Evolutionary conservation across 1,140 invertebrate species (phyloP).

Genomic region (Pseudoatta argentina): DNA sequence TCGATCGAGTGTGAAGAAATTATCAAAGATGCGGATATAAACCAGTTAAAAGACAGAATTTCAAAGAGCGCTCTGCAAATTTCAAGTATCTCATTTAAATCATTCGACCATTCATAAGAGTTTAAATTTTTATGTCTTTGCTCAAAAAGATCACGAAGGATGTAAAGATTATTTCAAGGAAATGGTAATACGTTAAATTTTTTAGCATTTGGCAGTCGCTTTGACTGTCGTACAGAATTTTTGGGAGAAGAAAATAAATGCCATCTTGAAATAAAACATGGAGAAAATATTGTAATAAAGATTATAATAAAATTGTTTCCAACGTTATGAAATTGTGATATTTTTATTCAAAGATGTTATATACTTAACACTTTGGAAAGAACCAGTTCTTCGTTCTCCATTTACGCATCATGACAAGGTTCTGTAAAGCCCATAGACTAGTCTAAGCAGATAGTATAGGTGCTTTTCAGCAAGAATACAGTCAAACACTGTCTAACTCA

Average conservation of each 20-base stretch:
- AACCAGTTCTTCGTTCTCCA: background rate
- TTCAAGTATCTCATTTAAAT: background rate
- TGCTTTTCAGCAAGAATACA: too few species aligned
- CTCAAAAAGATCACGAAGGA: background rate
- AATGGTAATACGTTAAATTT: background rate
- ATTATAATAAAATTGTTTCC: background rate
- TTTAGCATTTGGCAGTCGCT: background rate
- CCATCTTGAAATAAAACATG: background rate
- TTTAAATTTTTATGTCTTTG: conserved; percentile 6
- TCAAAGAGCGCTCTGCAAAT: background rate
- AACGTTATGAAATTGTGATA: background rate
- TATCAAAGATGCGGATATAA: background rate
- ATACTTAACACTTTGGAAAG: background rate
- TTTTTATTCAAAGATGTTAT: background rate
- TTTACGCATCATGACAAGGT: background rate
- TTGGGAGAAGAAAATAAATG: background rate
- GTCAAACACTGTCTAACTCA: too few species aligned
- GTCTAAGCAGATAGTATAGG: too few species aligned
- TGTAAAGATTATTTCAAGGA: background rate
- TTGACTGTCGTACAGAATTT: background rate
- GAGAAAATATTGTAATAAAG: background rate
- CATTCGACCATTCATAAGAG: background rate
- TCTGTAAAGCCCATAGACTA: too few species aligned
- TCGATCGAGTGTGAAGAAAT: background rate
- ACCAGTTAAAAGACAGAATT: background rate